Evolutionary conservation across 1,140 invertebrate genomes (phyloP).

Genomic region (Drosophila subpulchrella): DNA sequence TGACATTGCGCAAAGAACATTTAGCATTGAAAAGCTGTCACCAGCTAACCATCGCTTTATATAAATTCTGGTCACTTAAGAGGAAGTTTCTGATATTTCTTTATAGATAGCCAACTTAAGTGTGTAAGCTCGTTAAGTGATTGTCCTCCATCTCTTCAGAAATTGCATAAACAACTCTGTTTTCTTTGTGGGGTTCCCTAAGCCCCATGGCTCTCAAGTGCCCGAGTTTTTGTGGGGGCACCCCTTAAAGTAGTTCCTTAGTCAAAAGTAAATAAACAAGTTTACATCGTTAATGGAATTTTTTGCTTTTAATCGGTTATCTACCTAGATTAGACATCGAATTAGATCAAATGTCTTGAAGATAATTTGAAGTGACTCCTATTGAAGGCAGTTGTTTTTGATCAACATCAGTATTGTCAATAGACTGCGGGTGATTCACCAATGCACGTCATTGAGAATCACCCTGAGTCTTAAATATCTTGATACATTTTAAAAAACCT

Average conservation of each 20-base stretch:
- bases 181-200: constrained; percentile 34
- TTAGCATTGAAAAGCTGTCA: constrained; percentile 40
- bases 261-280: constrained; percentile 55
- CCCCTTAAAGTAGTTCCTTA: constrained; percentile 28
- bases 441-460: not conserved
- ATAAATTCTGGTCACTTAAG: constrained; percentile 48
- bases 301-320: constrained; percentile 25
- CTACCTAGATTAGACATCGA: constrained; percentile 10
- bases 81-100: constrained; percentile 6
- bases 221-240: constrained; percentile 14
- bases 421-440: not conserved
- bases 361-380: constrained; percentile 6
- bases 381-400: constrained; percentile 6
- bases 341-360: constrained; percentile 4
- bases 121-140: constrained; percentile 41
- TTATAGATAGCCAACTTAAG: constrained; percentile 25
- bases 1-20: constrained; percentile 54
- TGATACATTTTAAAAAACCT: too few species aligned
- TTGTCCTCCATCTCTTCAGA: constrained; percentile 17
- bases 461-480: too few species aligned
- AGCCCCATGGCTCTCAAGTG: constrained; percentile 22
- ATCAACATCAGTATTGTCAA: not conserved
- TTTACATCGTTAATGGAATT: constrained; percentile 45
- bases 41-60: constrained; percentile 47
- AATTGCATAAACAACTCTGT: constrained; percentile 38